Percentiles rank a stretch among this genome's conserved stretches.
phyloP scores from a whole-genome alignment of 35 echinoderm and acorn worm species.

The Lytechinus pictus region DNA sequence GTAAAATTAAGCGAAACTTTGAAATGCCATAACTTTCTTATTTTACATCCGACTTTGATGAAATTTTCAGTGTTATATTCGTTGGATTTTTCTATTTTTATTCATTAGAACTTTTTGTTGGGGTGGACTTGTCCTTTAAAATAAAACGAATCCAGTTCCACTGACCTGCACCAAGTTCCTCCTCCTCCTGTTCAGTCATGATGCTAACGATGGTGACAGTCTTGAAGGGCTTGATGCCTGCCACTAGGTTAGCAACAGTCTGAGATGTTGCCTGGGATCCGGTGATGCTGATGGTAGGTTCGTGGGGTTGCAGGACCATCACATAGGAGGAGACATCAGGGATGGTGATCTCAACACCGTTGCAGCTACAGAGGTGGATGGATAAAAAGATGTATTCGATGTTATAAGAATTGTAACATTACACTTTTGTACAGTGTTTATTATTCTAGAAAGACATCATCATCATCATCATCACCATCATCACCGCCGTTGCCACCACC shows the following conservation, averaged over 20 bases:
- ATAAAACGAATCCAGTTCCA: neutral
- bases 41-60: no score
- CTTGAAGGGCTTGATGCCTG: constrained; percentile 75
- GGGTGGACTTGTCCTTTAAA: no score
- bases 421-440: no score
- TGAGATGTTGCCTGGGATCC: constrained; percentile 75
- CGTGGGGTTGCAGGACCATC: constrained; percentile 73
- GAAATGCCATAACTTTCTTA: no score
- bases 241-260: constrained; percentile 57
- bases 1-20: no score
- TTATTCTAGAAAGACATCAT: no score
- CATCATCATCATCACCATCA: no score
- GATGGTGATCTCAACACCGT: constrained; percentile 73
- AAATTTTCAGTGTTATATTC: no score
- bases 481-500: no score
- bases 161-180: constrained; percentile 59
- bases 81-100: no score
- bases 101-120: no score
- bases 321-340: constrained; percentile 75
- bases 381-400: neutral
- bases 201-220: constrained; percentile 73
- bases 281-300: constrained; percentile 77
- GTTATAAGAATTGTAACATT: no score
- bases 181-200: constrained; percentile 62
- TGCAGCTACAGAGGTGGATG: constrained; percentile 67